phyloP scores from a whole-genome alignment of 1,140 invertebrate genomes.

The Steinernema feltiae region DNA sequence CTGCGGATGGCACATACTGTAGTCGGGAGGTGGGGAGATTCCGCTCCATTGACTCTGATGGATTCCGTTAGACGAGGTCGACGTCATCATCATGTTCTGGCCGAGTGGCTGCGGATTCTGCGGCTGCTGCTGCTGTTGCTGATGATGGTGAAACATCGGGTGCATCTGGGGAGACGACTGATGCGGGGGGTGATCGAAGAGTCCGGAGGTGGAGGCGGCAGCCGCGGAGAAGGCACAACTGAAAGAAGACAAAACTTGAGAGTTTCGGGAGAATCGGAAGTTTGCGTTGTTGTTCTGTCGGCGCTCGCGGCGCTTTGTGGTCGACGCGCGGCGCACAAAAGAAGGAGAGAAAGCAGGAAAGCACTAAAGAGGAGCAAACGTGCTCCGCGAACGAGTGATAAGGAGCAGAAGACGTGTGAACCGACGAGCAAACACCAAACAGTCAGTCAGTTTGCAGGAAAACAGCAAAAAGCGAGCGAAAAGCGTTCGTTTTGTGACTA shows the following conservation, averaged over 20 bases:
- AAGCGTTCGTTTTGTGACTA: too few relatives aligned
- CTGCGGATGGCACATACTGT: not conserved
- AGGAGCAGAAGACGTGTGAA: not conserved
- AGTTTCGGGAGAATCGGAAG: not conserved
- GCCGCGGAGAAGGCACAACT: not conserved
- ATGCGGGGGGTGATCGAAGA: not conserved
- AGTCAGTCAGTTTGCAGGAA: not conserved
- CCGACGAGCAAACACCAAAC: slow-evolving; percentile 10
- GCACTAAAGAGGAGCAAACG: not conserved
- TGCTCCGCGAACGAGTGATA: not conserved
- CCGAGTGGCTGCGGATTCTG: not conserved
- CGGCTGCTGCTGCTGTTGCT: not conserved
- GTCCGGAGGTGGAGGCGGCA: not conserved
- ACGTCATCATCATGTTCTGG: not conserved
- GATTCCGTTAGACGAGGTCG: not conserved
- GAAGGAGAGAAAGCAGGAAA: not conserved
- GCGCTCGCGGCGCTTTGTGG: not conserved
- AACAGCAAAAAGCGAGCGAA: not conserved
- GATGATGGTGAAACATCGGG: not conserved
- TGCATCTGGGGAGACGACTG: not conserved
- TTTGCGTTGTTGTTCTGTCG: not conserved
- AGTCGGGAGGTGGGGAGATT: not conserved
- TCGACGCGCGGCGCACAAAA: not conserved
- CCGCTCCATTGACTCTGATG: not conserved
- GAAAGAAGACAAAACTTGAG: not conserved